Percentiles rank a stretch among this genome's conserved stretches.
phyloP scores from a whole-genome alignment of 2,888 invertebrate genomes.

The Drosophila quasianomalipes region DNA sequence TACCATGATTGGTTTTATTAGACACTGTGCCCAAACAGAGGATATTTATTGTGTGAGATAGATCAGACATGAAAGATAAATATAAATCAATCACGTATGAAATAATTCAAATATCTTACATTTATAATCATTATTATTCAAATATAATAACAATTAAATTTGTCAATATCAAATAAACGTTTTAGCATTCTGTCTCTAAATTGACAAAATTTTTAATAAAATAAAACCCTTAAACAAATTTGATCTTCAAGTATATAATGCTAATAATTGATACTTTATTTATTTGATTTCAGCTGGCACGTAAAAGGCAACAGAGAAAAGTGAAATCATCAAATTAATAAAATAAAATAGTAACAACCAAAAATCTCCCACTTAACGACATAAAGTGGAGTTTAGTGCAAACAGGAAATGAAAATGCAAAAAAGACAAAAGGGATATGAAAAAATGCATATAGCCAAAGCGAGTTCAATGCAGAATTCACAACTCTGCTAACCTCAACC shows the following conservation, averaged over 20 bases:
- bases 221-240: neutral
- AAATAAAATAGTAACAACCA: neutral
- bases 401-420: conserved; percentile 79
- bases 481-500: conserved; percentile 36
- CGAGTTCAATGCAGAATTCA: conserved; percentile 69
- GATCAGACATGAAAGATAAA: neutral
- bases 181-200: too few relatives aligned
- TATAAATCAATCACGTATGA: neutral
- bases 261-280: neutral
- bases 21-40: neutral
- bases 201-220: neutral
- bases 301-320: conserved; percentile 14
- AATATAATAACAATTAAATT: neutral
- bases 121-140: neutral
- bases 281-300: conserved; percentile 24
- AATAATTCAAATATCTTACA: neutral
- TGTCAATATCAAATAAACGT: too few relatives aligned
- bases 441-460: conserved; percentile 73
- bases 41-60: neutral
- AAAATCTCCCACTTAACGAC: conserved; percentile 7
- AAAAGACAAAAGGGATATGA: conserved; percentile 72
- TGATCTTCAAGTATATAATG: neutral
- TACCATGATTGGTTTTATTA: conserved; percentile 40
- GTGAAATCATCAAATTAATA: conserved; percentile 26
- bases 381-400: conserved; percentile 52